Base-by-base conservation (phyloP, 2,888 invertebrate genomes). In the Hoplodrina blanda region DNA sequence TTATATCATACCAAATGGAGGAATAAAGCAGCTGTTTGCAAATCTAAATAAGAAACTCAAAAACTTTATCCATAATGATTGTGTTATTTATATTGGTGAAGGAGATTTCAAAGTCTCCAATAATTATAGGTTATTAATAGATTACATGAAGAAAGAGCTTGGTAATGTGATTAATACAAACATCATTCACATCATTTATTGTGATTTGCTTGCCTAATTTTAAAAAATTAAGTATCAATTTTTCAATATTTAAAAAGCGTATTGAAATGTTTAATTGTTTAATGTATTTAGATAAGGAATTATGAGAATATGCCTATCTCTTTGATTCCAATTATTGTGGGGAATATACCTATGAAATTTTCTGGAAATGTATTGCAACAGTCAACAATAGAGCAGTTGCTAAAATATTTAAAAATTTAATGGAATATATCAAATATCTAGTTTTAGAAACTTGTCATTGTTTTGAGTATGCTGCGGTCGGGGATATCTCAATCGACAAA, bases 51-150 rank as follows among this genome's bases (percentile, higher is more conserved):
- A 46, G n/a, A 61, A 61, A 20, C 53, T 62, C 8, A 13, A 15
- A 19, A 37, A 62, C 13, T 62, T 62, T 15, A 62, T 53, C 11
- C 41, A 37, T 37, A 41, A 53, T 2, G 62, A 53, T 41, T 62
- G 62, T 53, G 53, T 62, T n/a, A 62, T 62, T 20, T 62, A 53
- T n/a, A 53, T 62, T 20, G 62, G 62, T 13, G 53, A 52, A 53
- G 11, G n/a, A 41, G 62, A 62, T 25, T 62, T 62, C 20, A 41
- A 53, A 41, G 33, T 33, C 33, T 33, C 33, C 33, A 33, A 33
- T 6, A 33, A 33, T 7, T 33, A 33, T 33, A 33, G 33, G 7
- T 7, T 33, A 33, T 33, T 33, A 33, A 33, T 33, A 7, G 33
- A 33, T 7, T 33, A 7, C 33, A 33, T 33, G 7, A 33, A 33